phyloP scores from a whole-genome alignment of 1,140 invertebrate genomes.

The Nasonia giraulti region DNA sequence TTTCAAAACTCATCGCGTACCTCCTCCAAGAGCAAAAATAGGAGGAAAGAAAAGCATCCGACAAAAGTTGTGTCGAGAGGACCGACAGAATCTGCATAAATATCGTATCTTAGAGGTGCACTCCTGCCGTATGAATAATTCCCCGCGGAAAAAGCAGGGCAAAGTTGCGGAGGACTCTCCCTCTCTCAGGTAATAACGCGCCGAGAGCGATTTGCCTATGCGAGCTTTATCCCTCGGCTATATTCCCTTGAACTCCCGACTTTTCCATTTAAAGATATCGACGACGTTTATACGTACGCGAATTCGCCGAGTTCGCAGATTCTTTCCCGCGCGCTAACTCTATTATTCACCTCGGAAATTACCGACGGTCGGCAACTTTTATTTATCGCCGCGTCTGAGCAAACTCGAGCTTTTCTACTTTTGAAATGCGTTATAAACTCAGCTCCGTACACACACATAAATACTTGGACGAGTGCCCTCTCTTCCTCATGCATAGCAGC shows the following conservation, averaged over 20 bases:
- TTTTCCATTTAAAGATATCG: neutral
- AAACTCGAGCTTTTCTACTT: neutral
- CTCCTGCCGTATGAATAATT: constrained; percentile 38
- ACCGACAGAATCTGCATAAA: constrained; percentile 14
- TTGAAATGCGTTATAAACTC: neutral
- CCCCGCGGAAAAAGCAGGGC: neutral
- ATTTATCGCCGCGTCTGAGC: neutral
- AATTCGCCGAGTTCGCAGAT: neutral
- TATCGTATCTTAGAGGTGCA: constrained; percentile 17
- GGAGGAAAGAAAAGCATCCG: neutral
- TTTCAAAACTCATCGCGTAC: neutral
- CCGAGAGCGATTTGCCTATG: neutral
- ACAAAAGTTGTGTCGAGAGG: constrained; percentile 6
- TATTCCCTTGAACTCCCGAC: neutral
- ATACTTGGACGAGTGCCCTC: neutral
- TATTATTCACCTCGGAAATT: too few relatives aligned
- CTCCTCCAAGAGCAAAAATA: neutral
- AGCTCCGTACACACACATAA: neutral
- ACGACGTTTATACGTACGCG: neutral
- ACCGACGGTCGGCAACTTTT: neutral
- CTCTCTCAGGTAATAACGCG: constrained; percentile 6
- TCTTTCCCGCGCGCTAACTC: neutral
- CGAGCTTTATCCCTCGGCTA: neutral
- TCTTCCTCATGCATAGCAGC: neutral
- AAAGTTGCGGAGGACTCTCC: neutral